Percentiles rank a stretch among this genome's conserved stretches.
Evolutionary conservation across 1,140 invertebrate genomes (phyloP).

Genomic region (Mamestra configurata): DNA sequence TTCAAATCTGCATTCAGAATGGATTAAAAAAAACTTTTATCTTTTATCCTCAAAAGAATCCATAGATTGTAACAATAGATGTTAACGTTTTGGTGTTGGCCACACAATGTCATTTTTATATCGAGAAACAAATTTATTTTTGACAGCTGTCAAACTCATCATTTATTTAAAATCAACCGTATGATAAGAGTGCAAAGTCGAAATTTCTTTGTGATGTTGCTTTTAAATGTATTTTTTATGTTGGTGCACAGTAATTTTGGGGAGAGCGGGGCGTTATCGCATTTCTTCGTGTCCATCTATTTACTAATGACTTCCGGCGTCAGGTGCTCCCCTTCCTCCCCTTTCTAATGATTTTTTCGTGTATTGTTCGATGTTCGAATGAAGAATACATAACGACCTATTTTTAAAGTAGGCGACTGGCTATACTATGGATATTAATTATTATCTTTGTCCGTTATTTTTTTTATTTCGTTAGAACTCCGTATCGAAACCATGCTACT

Average conservation of each 20-base stretch:
- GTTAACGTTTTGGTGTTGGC: slow-evolving; percentile 75
- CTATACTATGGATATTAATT: background rate
- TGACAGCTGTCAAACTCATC: slow-evolving; percentile 36
- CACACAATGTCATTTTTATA: slow-evolving; percentile 77
- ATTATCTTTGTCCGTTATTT: slow-evolving; percentile 6
- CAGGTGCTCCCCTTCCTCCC: slow-evolving; percentile 76
- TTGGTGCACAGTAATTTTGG: slow-evolving; percentile 73
- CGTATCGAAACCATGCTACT: no score
- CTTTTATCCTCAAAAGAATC: slow-evolving; percentile 76
- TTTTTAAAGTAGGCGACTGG: slow-evolving; percentile 15
- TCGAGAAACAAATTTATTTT: slow-evolving; percentile 60
- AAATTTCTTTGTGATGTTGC: slow-evolving; percentile 7
- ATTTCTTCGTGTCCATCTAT: slow-evolving; percentile 80
- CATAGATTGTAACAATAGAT: slow-evolving; percentile 83
- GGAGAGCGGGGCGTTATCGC: slow-evolving; percentile 80
- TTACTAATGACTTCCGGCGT: slow-evolving; percentile 87
- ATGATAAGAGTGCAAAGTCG: slow-evolving; percentile 33
- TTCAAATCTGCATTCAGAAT: slow-evolving; percentile 3
- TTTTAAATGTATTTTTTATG: slow-evolving; percentile 41
- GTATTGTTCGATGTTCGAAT: slow-evolving; percentile 56
- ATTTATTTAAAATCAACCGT: slow-evolving; percentile 56
- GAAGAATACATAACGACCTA: slow-evolving; percentile 48
- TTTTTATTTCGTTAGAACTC: no score
- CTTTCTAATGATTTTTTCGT: slow-evolving; percentile 70
- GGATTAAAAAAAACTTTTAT: slow-evolving; percentile 53